Evolutionary conservation across 2,113 vertebrate genomes (phyloP), one percentile per base, ranked within the genome.

Genomic region (Eptesicus fuscus): DNA sequence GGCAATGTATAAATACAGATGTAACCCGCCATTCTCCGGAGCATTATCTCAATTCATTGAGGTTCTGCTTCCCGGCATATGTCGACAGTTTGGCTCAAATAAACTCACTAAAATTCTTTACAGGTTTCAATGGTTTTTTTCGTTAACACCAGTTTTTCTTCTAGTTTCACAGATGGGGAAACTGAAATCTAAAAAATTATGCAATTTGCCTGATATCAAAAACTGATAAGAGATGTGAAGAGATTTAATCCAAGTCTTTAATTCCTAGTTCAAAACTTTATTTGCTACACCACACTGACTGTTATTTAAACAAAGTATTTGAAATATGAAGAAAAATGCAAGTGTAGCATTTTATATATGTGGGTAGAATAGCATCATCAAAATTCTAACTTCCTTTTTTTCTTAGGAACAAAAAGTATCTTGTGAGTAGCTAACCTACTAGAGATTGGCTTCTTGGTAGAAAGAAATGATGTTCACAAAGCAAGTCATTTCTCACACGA

Each of bases 401-500:
- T n/a, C 30, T 63, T 30, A 37, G 18, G 16, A 59, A 51, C 49
- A 76, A 88, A 74, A 94, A 40, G 91, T 88, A 12, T 88, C 61
- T 95, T 80, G 49, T 42, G 20, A 44, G 12, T 76, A 85, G 13
- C 5, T 83, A 59, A 65, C 17, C 10, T 76, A 37, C n/a, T 71
- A 0, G 40, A 73, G 14, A 73, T 22, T 73, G 30, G 22, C 42
- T 40, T 70, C 23, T 87, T 53, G 9, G 1, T 37, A 74, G 42
- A 93, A 88, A 89, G 18, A 28, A 71, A 71, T 88, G 10, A 42
- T 18, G 18, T 35, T n/a, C 22, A 11, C 7, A 35, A 28, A 30
- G 7, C 22, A 83, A 80, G 80, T 84, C 16, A 80, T 93, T 96
- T 93, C 12, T 96, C 23, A 87, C 22, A 83, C 16, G 93, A 88